Base-by-base conservation (phyloP, 1,140 invertebrate genomes). In the Brachionus asplanchnoidis region DNA sequence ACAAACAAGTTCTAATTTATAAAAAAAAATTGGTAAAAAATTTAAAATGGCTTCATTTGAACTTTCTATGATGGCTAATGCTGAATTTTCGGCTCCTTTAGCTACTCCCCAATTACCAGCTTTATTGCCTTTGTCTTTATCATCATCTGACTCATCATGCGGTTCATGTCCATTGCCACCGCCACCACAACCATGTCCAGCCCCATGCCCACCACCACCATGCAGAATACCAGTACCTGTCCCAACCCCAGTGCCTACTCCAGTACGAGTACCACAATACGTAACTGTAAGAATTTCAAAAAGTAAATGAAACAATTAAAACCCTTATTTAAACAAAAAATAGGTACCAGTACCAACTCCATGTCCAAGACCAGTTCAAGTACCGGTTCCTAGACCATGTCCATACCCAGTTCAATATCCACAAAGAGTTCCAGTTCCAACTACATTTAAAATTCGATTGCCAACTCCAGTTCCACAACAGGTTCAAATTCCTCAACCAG, bases 191-290 rank as follows among this genome's bases (percentile, higher is more conserved):
- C 32, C 26, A 66, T 26, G 20, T 17, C 32, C 32, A 36, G 23
- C n/a, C n/a, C 46, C 46, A 53, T 17, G 5, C 7, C 28, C 28
- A 66, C 28, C 60, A 66, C 9, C 60, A 66, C 28, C 28, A 73
- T 36, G 68, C n/a, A 73, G 26, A 73, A 36, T 73, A 36, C 26
- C 26, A 36, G 68, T 36, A 6, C 32, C 26, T 14, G 68, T 40
- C 7, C 68, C 68, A 73, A 73, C 68, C 1, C 68, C 68, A 73
- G 32, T 40, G 8, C 68, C 68, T n/a, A 73, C 68, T 73, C 68
- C 68, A 32, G 68, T 73, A 28, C 68, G 9, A 36, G 68, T 73
- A 42, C 68, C 68, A 73, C 60, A 66, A 66, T 23, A 66, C 26
- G 23, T 66, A 14, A 66, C 60, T 66, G 60, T 66, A 66, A 66